Conservation (phyloP, 2,888 invertebrate genomes). For the Sinopyrophorus schimmeli region DNA sequence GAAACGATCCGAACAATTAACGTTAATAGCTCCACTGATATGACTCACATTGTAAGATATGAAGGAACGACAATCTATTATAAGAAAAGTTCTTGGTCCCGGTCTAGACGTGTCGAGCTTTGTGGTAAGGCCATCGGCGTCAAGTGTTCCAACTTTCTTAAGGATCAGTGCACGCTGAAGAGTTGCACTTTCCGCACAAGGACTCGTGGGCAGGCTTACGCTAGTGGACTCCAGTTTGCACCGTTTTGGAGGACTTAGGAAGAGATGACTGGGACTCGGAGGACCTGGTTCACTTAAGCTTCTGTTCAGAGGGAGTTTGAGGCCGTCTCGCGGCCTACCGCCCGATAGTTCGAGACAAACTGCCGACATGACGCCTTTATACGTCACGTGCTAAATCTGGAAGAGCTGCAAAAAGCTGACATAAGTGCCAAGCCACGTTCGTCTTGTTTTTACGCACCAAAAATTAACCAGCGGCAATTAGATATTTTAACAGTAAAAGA, state of each 20-base stretch:
- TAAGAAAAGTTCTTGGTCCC: conserved; percentile 52
- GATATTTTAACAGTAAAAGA: background rate
- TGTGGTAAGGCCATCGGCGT: conserved; percentile 58
- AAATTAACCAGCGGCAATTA: conserved; percentile 11
- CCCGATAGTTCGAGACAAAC: conserved; percentile 58
- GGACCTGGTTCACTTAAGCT: conserved; percentile 63
- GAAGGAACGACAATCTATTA: conserved; percentile 71
- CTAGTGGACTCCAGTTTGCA: conserved; percentile 60
- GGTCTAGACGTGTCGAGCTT: conserved; percentile 51
- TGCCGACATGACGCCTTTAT: conserved; percentile 55
- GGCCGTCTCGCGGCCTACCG: conserved; percentile 59
- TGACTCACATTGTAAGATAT: conserved; percentile 71
- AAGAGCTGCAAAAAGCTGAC: conserved; percentile 50
- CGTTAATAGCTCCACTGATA: conserved; percentile 69
- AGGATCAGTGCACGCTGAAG: conserved; percentile 59
- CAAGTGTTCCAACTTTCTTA: conserved; percentile 58
- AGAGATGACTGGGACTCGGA: conserved; percentile 46
- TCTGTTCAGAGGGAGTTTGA: conserved; percentile 61
- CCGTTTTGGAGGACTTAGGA: conserved; percentile 54
- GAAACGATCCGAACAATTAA: conserved; percentile 72
- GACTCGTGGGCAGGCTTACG: conserved; percentile 58
- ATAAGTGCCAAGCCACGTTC: conserved; percentile 41
- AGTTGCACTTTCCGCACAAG: conserved; percentile 60
- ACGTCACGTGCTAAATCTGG: conserved; percentile 55
- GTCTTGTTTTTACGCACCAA: conserved; percentile 19